These are phyloP conservation scores for Apis cerana DNA, from an alignment of 1,140 invertebrate species.

Conservation along the genomic window DNA sequence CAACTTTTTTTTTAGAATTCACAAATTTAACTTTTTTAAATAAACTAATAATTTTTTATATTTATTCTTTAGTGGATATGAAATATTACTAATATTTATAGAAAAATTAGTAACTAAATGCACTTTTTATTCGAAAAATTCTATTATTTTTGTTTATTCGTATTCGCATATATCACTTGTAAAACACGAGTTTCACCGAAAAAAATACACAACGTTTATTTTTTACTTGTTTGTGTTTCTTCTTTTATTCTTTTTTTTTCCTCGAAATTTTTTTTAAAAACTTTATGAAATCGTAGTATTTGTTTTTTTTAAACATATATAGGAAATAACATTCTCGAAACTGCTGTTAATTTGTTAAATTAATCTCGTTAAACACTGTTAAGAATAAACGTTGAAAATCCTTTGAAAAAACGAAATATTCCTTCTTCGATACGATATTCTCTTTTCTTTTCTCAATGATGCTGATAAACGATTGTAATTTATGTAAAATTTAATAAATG, in stretches of 20 bases:
- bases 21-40: no score
- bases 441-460: no score
- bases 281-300: not conserved
- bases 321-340: not conserved
- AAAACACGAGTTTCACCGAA: not conserved
- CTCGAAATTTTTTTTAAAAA: not conserved
- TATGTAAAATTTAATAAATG: not conserved
- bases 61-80: no score
- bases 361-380: no score
- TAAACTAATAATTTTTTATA: no score
- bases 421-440: no score
- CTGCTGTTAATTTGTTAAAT: not conserved
- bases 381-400: not conserved
- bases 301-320: not conserved
- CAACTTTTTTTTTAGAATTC: no score
- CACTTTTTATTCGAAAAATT: not conserved
- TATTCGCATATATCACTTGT: not conserved
- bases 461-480: no score
- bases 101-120: no score
- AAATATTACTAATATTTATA: not conserved
- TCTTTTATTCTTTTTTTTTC: no score
- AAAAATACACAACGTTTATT: slow-evolving; percentile 1
- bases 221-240: not conserved
- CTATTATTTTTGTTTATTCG: not conserved
- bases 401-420: no score